phyloP scores from a whole-genome alignment of 2,797 vertebrate genomes.

The Spea hammondii region DNA sequence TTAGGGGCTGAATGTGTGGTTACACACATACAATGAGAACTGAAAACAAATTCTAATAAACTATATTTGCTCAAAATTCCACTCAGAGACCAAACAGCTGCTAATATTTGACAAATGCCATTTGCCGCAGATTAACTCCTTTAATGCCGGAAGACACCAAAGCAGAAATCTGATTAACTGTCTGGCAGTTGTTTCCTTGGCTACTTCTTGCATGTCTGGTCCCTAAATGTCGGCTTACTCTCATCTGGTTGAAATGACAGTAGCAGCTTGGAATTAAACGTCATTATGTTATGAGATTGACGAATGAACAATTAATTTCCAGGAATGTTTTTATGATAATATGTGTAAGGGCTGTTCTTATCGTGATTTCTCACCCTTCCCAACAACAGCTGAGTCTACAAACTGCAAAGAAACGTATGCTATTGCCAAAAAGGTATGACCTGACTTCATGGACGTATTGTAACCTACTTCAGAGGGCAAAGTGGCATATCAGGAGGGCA shows the following conservation, averaged over 20 bases:
- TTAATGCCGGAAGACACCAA: not conserved
- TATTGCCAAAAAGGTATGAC: not conserved
- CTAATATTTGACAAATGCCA: slow-evolving; percentile 3
- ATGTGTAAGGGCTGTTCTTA: slow-evolving; percentile 1
- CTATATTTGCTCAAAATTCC: not conserved
- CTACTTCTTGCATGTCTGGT: not conserved
- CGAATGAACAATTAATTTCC: not conserved
- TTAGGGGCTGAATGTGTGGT: too few species aligned
- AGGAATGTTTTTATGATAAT: not conserved
- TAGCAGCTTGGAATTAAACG: not conserved
- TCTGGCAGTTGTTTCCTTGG: not conserved
- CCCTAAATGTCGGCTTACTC: not conserved
- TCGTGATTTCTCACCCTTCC: slow-evolving; percentile 1
- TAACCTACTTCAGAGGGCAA: too few species aligned
- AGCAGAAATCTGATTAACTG: not conserved
- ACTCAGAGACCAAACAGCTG: not conserved
- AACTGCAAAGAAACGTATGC: slow-evolving; percentile 22
- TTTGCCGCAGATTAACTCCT: not conserved
- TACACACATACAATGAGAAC: too few species aligned
- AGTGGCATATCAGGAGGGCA: too few species aligned
- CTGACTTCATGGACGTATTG: too few species aligned
- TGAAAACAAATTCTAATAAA: not conserved
- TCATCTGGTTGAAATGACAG: not conserved
- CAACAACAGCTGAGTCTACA: slow-evolving; percentile 34
- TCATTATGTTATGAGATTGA: not conserved